phyloP scores from a whole-genome alignment of 2,797 vertebrate species.

The Hydrophis major region DNA sequence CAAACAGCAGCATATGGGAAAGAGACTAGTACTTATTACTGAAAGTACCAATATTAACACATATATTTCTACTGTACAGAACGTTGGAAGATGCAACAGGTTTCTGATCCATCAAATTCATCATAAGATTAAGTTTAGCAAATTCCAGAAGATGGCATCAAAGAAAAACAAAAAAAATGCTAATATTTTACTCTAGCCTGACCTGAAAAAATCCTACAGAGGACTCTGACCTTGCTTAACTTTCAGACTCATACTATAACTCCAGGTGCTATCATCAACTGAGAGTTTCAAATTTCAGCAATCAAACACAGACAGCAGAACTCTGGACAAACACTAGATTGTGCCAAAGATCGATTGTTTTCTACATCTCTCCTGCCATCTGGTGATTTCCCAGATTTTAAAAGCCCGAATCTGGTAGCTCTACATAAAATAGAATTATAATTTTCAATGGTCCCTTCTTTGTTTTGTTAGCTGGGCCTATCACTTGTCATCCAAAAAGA shows the following conservation, averaged over 20 bases:
- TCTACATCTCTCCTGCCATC: background rate
- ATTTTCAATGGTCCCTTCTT: background rate
- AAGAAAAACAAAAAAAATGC: background rate
- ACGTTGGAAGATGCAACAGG: background rate
- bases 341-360: background rate
- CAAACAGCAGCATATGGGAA: background rate
- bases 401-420: background rate
- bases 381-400: background rate
- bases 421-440: background rate
- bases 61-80: slow-evolving; percentile 6
- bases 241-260: background rate
- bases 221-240: background rate
- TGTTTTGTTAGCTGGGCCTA: background rate
- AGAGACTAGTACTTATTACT: slow-evolving; percentile 18
- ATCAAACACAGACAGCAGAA: background rate
- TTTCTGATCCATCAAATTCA: background rate
- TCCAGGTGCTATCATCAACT: background rate
- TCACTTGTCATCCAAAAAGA: background rate
- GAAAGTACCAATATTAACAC: background rate
- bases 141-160: background rate
- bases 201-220: background rate
- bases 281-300: background rate
- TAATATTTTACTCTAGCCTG: background rate
- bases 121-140: background rate
- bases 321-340: background rate